Base-by-base conservation (phyloP, 2,888 invertebrate species). In the Tortrix viridana region DNA sequence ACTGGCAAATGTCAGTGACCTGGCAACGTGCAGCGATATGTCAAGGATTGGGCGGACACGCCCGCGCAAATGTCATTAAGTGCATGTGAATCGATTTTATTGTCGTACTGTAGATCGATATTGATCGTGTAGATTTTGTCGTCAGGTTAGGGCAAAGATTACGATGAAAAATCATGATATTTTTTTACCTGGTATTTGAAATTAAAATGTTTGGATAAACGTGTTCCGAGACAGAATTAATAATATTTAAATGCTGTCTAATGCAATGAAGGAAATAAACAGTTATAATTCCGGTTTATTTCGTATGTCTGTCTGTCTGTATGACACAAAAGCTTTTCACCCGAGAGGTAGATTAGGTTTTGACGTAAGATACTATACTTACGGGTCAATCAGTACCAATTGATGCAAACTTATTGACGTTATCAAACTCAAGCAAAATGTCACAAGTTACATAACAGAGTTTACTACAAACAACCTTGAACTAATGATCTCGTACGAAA, bases 31-130 rank as follows among this genome's bases (percentile, higher is more conserved):
- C 52, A 23, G 50, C 52, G 47, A 68, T 73, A 74, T 74, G 78
- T 75, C 77, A 77, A 71, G 73, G 70, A 75, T 74, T 71, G 70
- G 69, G 70, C 69, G 60, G 71, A 67, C 74, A 76, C 73, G 72
- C 73, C 69, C 61, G 65, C 23, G 60, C 68, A 76, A 77, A 77
- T 77, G 77, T 74, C 77, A 74, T 61, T 58, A 37, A 63, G 57
- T 37, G 41, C 37, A 23, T 18, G 22, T 38, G 20, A 43, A 61
- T 62, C 19, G 44, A 57, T 47, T 38, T 62, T 44, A 62, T 52
- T 56, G 37, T 43, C n/a, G n/a, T n/a, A n/a, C n/a, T n/a, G n/a
- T n/a, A n/a, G n/a, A n/a, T n/a, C n/a, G 4, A 9, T 9, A 37
- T 37, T 1, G 37, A 37, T 1, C 37, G 9, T 37, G 9, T 3